Base-by-base conservation (phyloP, 2,113 vertebrate species). In the Xenopus tropicalis region DNA sequence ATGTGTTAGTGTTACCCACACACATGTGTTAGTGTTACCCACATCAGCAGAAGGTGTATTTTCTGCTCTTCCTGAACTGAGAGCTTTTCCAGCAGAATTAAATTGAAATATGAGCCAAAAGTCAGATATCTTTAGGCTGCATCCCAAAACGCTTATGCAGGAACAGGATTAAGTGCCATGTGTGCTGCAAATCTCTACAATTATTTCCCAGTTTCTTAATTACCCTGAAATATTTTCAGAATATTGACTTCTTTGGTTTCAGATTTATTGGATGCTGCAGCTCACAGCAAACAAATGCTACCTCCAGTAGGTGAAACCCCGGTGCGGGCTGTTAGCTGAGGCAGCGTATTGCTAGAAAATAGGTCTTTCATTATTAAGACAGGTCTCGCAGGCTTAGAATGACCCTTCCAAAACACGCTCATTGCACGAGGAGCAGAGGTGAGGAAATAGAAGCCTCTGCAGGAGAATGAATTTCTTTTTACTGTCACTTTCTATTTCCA, bases 401-500 rank as follows among this genome's bases (percentile, higher is more conserved):
- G 66, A 62, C 66, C 72, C 56, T 25, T 75, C 24, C 66, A 75
- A 75, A 75, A 69, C 3, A 25, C 64, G 17, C 43, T 69, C 66
- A 62, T 75, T 75, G 57, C 68, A 58, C 65, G n/a, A 44, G 58
- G 65, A 62, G 72, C 72, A 75, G 66, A 75, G 72, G 72, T 75
- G 72, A 75, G 66, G 66, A 75, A 75, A 75, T 69, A 62, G 72
- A 59, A 69, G 66, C 58, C 72, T 25, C 56, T 69, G 65, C 58
- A 22, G 44, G 66, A 68, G 66, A 75, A 75, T 61, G 43, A 67
- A 72, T 69, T 68, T 75, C 72, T 75, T 75, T 69, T 67, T 62
- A 62, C 72, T 75, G 72, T 75, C 72, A 62, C 72, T 75, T 69
- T 75, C 56, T n/a, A 75, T 75, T 75, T 75, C 65, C 66, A 63